A percentile compares a stretch with the other conserved stretches of the same genome.
These are phyloP conservation scores for Neoniphon sammara DNA, from an alignment of 2,797 vertebrate species.

Conservation along the genomic window DNA sequence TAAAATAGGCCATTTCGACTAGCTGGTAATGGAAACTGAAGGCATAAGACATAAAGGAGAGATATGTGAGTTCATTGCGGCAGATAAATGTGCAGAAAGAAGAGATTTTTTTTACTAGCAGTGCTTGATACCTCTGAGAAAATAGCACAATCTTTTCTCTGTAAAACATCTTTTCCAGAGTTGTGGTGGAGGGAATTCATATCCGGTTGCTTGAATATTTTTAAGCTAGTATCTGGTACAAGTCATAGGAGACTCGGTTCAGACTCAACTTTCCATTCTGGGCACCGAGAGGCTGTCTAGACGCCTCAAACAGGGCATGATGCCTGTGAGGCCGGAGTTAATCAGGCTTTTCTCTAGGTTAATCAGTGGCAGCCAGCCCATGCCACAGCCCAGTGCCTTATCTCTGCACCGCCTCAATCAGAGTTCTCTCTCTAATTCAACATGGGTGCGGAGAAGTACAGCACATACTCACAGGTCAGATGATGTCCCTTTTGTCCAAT, in stretches of 20 bases:
- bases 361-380: conserved; percentile 10
- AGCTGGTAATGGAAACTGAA: conserved; percentile 23
- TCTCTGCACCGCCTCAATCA: conserved; percentile 9
- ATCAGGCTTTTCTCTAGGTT: conserved; percentile 20
- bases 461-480: conserved; percentile 18
- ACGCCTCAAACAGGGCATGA: conserved; percentile 11
- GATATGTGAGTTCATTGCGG: conserved; percentile 1
- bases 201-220: conserved; percentile 7
- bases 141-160: conserved; percentile 2
- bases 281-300: conserved; percentile 21
- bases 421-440: neutral
- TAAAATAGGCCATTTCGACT: conserved; percentile 40
- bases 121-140: conserved; percentile 4
- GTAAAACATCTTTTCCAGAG: conserved; percentile 1
- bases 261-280: conserved; percentile 25
- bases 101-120: neutral
- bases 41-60: conserved; percentile 4
- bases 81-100: neutral
- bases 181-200: conserved; percentile 13
- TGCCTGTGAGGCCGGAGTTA: conserved; percentile 13
- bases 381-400: conserved; percentile 22
- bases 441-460: conserved; percentile 3
- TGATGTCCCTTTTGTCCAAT: conserved; percentile 25
- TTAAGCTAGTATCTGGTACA: neutral
- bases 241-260: neutral